Evolutionary conservation across 2,113 vertebrate species (phyloP), one percentile per base, ranked within the genome.

Genomic region (Ceyx melanurus): DNA sequence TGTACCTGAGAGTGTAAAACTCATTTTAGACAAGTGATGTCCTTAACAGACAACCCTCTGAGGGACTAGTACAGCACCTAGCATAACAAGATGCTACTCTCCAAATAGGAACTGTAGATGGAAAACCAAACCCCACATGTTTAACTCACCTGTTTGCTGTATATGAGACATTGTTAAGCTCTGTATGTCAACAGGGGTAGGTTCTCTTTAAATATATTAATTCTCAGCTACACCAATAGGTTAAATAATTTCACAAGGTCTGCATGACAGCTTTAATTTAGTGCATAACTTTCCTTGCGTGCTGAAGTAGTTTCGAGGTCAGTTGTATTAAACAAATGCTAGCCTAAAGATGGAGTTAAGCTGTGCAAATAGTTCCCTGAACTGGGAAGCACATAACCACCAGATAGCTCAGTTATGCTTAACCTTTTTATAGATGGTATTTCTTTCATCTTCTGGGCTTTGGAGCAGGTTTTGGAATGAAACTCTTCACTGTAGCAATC

Each of bases 181-280:
- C 25, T 60, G 71, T 77, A 92, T 88, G 92, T 40, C 58, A 95
- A 51, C 33, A 66, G 9, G 18, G 11, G 35, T 66, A 89, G 72
- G 11, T 56, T 77, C 15, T 62, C 62, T 70, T 85, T 66, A 70
- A 75, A 31, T 71, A 65, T 86, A 89, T 91, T 61, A 92, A 91
- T 60, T 86, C 67, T 77, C 22, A 64, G 60, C 51, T 92, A 46
- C n/a, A 23, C 46, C 70, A 91, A 86, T 42, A 94, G 67, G 85
- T 70, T 90, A 93, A 92, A 91, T 82, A 80, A 83, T 88, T 91
- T 64, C 83, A 80, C 40, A 57, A 71, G 72, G 60, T 70, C 60
- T 83, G n/a, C 72, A 26, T 29, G 82, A 67, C 31, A 87, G 74
- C 46, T 82, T 72, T 90, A 89, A 82, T 94, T 93, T 85, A 73